phyloP scores from a whole-genome alignment of 2,797 vertebrate species.

The Urophycis tenuis region DNA sequence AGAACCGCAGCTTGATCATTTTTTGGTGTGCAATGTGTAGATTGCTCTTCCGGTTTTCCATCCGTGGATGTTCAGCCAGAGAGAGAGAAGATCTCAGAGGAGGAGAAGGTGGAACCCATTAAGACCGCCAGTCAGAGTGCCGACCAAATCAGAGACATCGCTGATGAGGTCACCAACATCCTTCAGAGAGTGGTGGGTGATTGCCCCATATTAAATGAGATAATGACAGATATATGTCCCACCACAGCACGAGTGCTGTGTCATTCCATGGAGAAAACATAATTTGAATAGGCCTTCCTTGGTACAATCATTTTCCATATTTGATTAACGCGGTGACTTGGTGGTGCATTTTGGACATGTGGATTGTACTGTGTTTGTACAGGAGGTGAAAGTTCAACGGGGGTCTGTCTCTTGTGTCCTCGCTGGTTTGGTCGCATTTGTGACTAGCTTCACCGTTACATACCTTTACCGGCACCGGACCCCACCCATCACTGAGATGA shows the following conservation, averaged over 20 bases:
- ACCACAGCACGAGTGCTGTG: background rate
- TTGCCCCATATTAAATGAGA: background rate
- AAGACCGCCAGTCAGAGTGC: background rate
- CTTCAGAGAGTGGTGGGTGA: slow-evolving; percentile 1
- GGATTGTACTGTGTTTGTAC: background rate
- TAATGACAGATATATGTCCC: background rate
- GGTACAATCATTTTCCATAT: background rate
- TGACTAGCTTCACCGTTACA: background rate
- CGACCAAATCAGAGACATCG: slow-evolving; percentile 6
- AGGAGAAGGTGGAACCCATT: background rate
- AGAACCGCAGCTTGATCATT: background rate
- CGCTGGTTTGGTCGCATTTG: background rate
- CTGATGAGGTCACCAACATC: slow-evolving; percentile 9
- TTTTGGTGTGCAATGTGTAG: background rate
- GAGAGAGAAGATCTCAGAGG: background rate
- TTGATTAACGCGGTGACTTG: background rate
- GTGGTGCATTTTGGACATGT: background rate
- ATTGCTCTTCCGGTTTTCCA: background rate
- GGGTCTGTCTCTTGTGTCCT: background rate
- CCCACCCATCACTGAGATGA: background rate
- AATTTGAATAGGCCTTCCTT: background rate
- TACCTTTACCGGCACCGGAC: background rate
- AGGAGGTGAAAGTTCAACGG: background rate
- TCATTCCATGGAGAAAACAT: background rate
- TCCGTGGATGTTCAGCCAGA: background rate